Base-by-base conservation (phyloP, 2,888 invertebrate species). In the Pomacea canaliculata region DNA sequence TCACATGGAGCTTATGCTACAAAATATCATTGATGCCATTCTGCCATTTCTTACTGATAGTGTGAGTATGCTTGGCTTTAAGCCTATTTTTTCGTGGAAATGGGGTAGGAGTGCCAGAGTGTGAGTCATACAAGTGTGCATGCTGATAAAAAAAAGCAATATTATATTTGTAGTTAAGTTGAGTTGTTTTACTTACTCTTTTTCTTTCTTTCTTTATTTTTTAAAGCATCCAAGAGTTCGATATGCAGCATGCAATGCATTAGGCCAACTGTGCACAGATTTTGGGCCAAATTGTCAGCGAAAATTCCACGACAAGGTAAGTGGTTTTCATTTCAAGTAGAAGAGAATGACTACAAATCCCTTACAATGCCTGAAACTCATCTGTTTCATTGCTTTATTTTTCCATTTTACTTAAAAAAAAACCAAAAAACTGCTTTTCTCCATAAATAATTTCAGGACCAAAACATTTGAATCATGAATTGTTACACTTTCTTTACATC, bases 181-280 rank as follows among this genome's bases (percentile, higher is more conserved):
- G 7, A 56, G 51, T 8, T 56, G 51, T 56, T 56, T 56, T 56
- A 16, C 12, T 56, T 10, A 51, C 8, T 10, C 13, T 13, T 51
- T 51, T 8, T 8, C 13, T 51, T 51, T 51, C 13, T 51, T 51
- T 16, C 51, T 19, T 18, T 56, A 18, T 70, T 87, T 89, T 67
- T 84, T 85, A 37, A 91, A 96, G 94, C 97, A 97, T 91, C 96
- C 97, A 1, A 93, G 97, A 82, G 97, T 97, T 0, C 93, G 99
- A 77, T 98, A 98, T 90, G 99, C 99, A 8, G 97, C 98, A 37
- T 99, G 99, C 90, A 99, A 99, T 92, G 98, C 99, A 37, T 94
- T 99, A 68, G 99, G 99, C 13, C 99, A 99, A 92, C 97, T 99
- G 97, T 96, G 98, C 0, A 96, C 98, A 0, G 99, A 99, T 92